Base-by-base conservation (phyloP, 2,888 invertebrate species). In the Patella pellucida region DNA sequence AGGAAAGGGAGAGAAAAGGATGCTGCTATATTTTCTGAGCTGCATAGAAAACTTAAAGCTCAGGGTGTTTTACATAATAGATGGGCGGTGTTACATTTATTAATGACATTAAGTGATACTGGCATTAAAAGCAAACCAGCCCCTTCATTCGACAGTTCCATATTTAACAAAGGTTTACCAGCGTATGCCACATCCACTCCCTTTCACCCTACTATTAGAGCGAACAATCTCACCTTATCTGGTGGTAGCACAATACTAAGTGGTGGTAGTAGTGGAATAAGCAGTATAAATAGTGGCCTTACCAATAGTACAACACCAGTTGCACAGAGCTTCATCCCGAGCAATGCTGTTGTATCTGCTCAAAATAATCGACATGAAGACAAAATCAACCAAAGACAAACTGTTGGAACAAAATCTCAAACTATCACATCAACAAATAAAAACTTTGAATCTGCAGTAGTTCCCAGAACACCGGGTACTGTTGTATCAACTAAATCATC, bases 11-110 rank as follows among this genome's bases (percentile, higher is more conserved):
- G 89, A 76, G 89, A 90, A 56, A 88, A 87, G 76, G 91, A 91
- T 84, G 91, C 91, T 7, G 88, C 89, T 16, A 81, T 85, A 3
- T 90, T 92, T 83, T 86, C 89, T 16, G 91, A 91, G 74, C 84
- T 92, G 68, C 89, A 92, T 81, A 87, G 91, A 69, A 91, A 90
- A 79, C 86, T 92, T 12, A 90, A 91, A 79, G 84, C 87, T 27
- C 90, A 90, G 93, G 92, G 93, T 81, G 92, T 94, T 70, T 89
- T 94, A 76, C 93, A 93, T 83, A 93, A 94, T 86, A 92, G 94
- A 81, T 93, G 93, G 75, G 93, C 93, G 52, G 91, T 94, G 16
- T 78, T 90, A n/a, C 84, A 88, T 62, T 79, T 90, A 15, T 79
- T 90, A 31, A 81, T 86, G 78, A 82, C 84, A 12, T 81, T 90